Percentiles rank a stretch among this genome's conserved stretches.
These are phyloP conservation scores for Archilochus colubris DNA, from an alignment of 2,113 vertebrate species.

Conservation along the genomic window DNA sequence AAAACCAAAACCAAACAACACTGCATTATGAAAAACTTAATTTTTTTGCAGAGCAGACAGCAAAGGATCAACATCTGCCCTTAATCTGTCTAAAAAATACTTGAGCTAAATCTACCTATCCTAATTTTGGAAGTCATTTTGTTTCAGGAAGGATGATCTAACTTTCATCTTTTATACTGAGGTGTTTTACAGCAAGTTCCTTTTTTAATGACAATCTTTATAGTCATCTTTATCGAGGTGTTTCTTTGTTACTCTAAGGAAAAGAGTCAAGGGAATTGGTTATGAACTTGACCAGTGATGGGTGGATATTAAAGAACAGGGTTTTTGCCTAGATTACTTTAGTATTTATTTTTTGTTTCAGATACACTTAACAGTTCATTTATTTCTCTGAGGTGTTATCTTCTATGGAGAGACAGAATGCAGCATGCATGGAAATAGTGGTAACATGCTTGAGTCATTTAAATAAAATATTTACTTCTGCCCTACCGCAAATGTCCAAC, in stretches of 20 bases:
- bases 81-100: neutral
- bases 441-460: neutral
- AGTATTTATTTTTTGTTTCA: neutral
- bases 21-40: neutral
- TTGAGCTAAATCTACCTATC: neutral
- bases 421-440: neutral
- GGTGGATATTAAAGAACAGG: neutral
- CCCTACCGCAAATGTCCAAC: neutral
- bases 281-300: neutral
- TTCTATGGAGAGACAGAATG: neutral
- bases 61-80: neutral
- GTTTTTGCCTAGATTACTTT: neutral
- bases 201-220: neutral
- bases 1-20: too few species aligned
- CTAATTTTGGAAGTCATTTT: neutral
- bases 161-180: neutral
- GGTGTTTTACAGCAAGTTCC: neutral
- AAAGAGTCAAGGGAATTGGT: neutral
- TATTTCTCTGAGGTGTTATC: neutral
- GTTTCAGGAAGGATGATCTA: neutral
- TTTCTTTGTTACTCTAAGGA: neutral
- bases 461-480: neutral
- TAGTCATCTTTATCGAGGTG: neutral
- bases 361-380: neutral
- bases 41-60: neutral